phyloP scores from a whole-genome alignment of 2,888 invertebrate genomes.

The Phaonia tiefii region DNA sequence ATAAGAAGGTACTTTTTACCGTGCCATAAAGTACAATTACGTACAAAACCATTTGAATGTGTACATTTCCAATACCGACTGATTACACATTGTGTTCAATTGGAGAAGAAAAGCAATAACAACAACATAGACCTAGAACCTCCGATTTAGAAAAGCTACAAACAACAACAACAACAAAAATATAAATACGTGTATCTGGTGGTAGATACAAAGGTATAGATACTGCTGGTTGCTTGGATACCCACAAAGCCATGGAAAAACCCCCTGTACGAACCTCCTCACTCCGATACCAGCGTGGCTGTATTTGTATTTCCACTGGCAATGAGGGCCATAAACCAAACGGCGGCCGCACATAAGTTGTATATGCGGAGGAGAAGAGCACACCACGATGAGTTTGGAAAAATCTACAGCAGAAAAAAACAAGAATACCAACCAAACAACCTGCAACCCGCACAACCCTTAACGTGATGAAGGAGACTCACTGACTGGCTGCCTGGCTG shows the following conservation, averaged over 20 bases:
- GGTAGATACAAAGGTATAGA: slow-evolving; percentile 41
- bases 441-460: slow-evolving; percentile 38
- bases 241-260: slow-evolving; percentile 31
- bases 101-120: background rate
- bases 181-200: slow-evolving; percentile 25
- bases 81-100: background rate
- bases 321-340: slow-evolving; percentile 59
- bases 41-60: no score
- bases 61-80: background rate
- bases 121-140: slow-evolving; percentile 25
- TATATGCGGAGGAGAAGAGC: background rate
- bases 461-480: background rate
- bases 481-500: no score
- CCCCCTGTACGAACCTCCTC: no score
- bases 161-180: background rate
- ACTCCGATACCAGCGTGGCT: slow-evolving; percentile 7
- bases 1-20: no score
- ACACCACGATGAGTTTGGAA: slow-evolving; percentile 33
- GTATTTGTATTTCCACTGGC: slow-evolving; percentile 41
- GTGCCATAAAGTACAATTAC: no score
- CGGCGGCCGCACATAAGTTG: slow-evolving; percentile 1
- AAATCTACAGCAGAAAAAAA: slow-evolving; percentile 26
- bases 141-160: slow-evolving; percentile 12
- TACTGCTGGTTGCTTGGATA: slow-evolving; percentile 66
- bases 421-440: slow-evolving; percentile 6